Percentiles rank a stretch among this genome's conserved stretches.
phyloP scores from a whole-genome alignment of 2,797 vertebrate species.

The Hippoglossus hippoglossus region DNA sequence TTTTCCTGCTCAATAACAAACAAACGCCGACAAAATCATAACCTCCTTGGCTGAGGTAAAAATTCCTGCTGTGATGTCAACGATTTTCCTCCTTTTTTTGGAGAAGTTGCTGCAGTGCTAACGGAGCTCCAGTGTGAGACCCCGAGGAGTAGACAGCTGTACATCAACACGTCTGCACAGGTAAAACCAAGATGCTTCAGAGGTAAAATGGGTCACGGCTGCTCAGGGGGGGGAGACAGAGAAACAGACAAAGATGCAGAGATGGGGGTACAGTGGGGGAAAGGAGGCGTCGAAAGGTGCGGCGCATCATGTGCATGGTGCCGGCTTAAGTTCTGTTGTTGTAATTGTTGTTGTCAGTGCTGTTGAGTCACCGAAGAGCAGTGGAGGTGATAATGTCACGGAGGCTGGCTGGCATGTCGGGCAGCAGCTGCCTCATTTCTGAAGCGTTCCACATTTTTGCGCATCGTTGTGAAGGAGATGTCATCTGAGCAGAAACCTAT shows the following conservation, averaged over 20 bases:
- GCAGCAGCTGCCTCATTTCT: slow-evolving; percentile 85
- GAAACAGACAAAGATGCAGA: slow-evolving; percentile 49
- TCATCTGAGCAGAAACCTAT: slow-evolving; percentile 82
- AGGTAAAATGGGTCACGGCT: slow-evolving; percentile 69
- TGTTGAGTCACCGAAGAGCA: slow-evolving; percentile 74
- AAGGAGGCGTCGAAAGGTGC: slow-evolving; percentile 19
- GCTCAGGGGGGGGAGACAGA: slow-evolving; percentile 36
- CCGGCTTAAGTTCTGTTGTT: slow-evolving; percentile 62
- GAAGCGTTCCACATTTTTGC: slow-evolving; percentile 78
- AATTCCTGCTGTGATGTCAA: not conserved
- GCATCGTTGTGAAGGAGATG: slow-evolving; percentile 79
- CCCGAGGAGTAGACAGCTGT: slow-evolving; percentile 43
- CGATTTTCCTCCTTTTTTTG: not conserved
- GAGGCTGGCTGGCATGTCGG: slow-evolving; percentile 70
- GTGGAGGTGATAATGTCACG: slow-evolving; percentile 74
- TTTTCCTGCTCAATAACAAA: no score
- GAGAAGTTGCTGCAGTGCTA: slow-evolving; percentile 26
- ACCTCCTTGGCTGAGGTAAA: not conserved
- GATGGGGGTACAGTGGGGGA: slow-evolving; percentile 1
- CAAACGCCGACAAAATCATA: not conserved
- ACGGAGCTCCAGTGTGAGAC: slow-evolving; percentile 33
- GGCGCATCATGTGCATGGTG: slow-evolving; percentile 66
- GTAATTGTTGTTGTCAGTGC: slow-evolving; percentile 70
- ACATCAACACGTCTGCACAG: slow-evolving; percentile 60
- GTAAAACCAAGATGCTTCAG: slow-evolving; percentile 57